Evolutionary conservation across 1,140 invertebrate genomes (phyloP), one percentile per base, ranked within the genome.

Genomic region (Philopotamus ludificatus): DNA sequence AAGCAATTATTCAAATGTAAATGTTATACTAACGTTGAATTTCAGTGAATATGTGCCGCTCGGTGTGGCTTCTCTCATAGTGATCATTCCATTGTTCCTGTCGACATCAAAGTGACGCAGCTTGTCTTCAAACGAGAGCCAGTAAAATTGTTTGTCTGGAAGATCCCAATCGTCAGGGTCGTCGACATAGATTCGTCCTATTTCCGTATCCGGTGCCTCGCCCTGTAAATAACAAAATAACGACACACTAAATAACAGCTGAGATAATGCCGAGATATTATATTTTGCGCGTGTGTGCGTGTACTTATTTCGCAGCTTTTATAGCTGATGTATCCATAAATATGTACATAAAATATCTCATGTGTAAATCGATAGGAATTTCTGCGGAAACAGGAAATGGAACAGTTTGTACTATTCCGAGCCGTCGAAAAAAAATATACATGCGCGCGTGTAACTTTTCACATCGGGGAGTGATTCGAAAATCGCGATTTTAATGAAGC

Each of bases 111-210:
- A 94, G 70, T 78, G 77, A 0, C 77, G 77, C 55, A 74, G 78
- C 59, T 86, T 79, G 0, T 84, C 77, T 67, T 85, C 77, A 34
- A 75, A 79, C 0, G 76, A 79, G 15, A 76, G 70, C 89, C 89
- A 92, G 9, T 77, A 76, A 70, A 95, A 98, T 1, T 80, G 74
- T 78, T 98, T 98, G 73, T 97, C 93, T 0, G 86, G 85, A 42
- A 95, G 77, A 78, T 98, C 95, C 93, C 94, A 97, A 74, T 97
- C 95, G 74, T 98, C 95, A 0, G 85, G 82, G 79, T 98, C 95
- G 23, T 91, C 84, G 0, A 95, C 93, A 75, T 92, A 97, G 1
- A 97, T 93, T 20, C 92, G 80, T 0, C 95, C 95, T 45, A 97
- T 93, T 67, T 89, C 84, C 0, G 89, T 90, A 57, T 89, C 85